These are phyloP conservation scores for Tetragnatha montana DNA, from an alignment of 2,888 invertebrate genomes.

Conservation along the genomic window DNA sequence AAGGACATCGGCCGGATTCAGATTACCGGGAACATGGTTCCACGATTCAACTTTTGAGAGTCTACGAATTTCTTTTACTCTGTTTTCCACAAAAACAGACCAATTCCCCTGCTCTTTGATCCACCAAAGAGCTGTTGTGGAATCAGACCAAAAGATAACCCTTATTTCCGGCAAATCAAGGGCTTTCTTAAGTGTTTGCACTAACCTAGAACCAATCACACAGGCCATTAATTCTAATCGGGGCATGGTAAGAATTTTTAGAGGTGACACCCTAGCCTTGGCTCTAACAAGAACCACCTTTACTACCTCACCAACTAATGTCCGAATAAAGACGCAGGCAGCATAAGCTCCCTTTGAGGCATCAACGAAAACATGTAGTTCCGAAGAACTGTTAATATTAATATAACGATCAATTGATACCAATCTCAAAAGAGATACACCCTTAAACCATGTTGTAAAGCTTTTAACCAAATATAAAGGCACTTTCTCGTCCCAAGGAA, in stretches of 20 bases:
- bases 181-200: background rate
- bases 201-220: slow-evolving; percentile 11
- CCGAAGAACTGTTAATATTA: background rate
- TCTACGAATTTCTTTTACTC: background rate
- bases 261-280: too few relatives aligned
- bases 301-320: background rate
- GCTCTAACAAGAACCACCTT: too few relatives aligned
- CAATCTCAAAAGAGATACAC: background rate
- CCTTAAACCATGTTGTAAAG: slow-evolving; percentile 1
- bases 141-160: slow-evolving; percentile 5
- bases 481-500: slow-evolving; percentile 9
- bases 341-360: background rate
- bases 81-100: slow-evolving; percentile 11
- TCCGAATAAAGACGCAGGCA: background rate
- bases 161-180: background rate
- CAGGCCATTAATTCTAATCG: background rate
- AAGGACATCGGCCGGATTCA: background rate
- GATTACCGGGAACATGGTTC: background rate
- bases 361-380: slow-evolving; percentile 3
- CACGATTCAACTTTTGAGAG: background rate
- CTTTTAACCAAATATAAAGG: background rate
- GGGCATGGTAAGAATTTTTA: too few relatives aligned
- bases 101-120: slow-evolving; percentile 15
- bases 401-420: background rate
- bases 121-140: slow-evolving; percentile 15